Evolutionary conservation across 2,888 invertebrate species (phyloP).

Genomic region (Maniola hyperantus): DNA sequence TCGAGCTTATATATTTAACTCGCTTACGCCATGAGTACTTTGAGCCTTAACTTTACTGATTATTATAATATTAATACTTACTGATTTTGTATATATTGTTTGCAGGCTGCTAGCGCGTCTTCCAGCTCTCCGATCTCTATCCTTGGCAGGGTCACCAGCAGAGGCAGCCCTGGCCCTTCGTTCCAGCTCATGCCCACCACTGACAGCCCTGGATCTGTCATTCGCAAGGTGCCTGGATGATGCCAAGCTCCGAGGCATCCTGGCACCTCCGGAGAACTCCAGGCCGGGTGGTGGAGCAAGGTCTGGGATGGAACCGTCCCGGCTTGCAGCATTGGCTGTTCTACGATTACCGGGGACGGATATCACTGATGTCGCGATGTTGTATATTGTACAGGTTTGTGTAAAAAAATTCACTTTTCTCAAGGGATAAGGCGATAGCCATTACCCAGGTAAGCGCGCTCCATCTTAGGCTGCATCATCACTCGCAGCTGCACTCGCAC

Average conservation of each 20-base stretch:
- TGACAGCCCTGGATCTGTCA: slow-evolving; percentile 90
- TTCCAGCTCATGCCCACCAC: slow-evolving; percentile 90
- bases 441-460: no score
- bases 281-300: slow-evolving; percentile 83
- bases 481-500: no score
- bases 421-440: not conserved
- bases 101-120: slow-evolving; percentile 88
- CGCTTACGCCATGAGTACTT: not conserved
- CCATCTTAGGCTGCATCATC: no score
- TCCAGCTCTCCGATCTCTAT: slow-evolving; percentile 91
- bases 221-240: slow-evolving; percentile 94
- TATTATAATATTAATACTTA: no score
- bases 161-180: slow-evolving; percentile 91
- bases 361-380: slow-evolving; percentile 92
- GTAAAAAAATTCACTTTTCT: not conserved
- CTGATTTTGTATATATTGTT: not conserved
- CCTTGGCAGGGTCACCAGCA: slow-evolving; percentile 89
- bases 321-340: slow-evolving; percentile 88
- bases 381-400: slow-evolving; percentile 75
- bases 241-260: slow-evolving; percentile 90
- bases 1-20: no score
- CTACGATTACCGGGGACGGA: slow-evolving; percentile 93
- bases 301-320: slow-evolving; percentile 69
- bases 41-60: not conserved
- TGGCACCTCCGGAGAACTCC: slow-evolving; percentile 93